These are phyloP conservation scores for Agriopis aurantiaria DNA, from an alignment of 2,888 invertebrate genomes.

Conservation along the genomic window DNA sequence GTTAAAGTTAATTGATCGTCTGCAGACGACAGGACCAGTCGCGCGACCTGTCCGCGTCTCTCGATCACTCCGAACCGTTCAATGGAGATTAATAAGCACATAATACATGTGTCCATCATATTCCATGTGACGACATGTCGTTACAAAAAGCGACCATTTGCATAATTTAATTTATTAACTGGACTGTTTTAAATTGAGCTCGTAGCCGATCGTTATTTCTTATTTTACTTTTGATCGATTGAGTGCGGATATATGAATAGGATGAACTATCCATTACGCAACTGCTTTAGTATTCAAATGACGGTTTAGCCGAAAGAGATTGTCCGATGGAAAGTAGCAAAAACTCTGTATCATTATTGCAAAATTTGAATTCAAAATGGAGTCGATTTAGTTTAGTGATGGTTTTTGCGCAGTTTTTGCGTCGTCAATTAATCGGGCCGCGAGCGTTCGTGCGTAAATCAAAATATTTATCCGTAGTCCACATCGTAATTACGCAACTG, in stretches of 20 bases:
- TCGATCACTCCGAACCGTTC: slow-evolving; percentile 42
- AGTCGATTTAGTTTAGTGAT: slow-evolving; percentile 47
- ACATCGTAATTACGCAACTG: slow-evolving; percentile 55
- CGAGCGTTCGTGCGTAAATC: slow-evolving; percentile 67
- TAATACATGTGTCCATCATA: slow-evolving; percentile 51
- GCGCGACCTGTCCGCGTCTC: slow-evolving; percentile 47
- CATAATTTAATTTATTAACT: slow-evolving; percentile 54
- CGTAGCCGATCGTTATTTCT: slow-evolving; percentile 48
- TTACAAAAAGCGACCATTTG: slow-evolving; percentile 35
- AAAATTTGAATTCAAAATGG: slow-evolving; percentile 48
- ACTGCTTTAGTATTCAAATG: slow-evolving; percentile 28
- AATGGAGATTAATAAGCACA: slow-evolving; percentile 55
- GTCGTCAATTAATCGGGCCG: slow-evolving; percentile 44
- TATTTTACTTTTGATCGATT: slow-evolving; percentile 55
- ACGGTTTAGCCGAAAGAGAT: slow-evolving; percentile 27
- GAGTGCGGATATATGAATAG: slow-evolving; percentile 24
- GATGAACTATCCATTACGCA: slow-evolving; percentile 25
- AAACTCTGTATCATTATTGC: slow-evolving; percentile 34
- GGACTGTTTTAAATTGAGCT: slow-evolving; percentile 46
- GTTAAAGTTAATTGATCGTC: slow-evolving; percentile 60
- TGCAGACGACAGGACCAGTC: slow-evolving; percentile 45
- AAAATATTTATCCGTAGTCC: slow-evolving; percentile 55
- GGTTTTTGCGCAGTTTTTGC: slow-evolving; percentile 52
- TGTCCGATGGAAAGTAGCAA: slow-evolving; percentile 33
- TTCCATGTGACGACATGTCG: slow-evolving; percentile 46